Evolutionary conservation across 2,797 vertebrate genomes (phyloP).

Genomic region (Odontamblyopus rebecca): DNA sequence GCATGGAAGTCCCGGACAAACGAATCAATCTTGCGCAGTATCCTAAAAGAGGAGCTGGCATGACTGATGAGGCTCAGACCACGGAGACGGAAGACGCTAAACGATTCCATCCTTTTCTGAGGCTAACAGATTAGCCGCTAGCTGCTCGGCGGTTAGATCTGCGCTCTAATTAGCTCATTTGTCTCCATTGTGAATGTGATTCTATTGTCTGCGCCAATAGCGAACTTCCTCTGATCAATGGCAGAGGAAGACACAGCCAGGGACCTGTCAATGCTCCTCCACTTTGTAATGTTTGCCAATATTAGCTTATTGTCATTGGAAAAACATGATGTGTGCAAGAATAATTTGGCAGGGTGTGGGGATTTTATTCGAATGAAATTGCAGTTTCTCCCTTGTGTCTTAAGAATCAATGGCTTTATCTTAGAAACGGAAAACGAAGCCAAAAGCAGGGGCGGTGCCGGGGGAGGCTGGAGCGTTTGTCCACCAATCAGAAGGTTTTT

Average conservation of each 20-base stretch:
- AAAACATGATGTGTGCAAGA: background rate
- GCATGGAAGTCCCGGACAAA: background rate
- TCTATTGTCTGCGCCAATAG: conserved; percentile 23
- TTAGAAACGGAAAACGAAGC: no score
- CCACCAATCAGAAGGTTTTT: no score
- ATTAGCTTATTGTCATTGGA: background rate
- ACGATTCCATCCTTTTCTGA: background rate
- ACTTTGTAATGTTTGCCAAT: conserved; percentile 5
- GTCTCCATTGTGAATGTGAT: conserved; percentile 36
- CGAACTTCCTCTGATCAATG: conserved; percentile 30
- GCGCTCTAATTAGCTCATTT: conserved; percentile 36
- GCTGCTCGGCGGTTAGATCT: conserved; percentile 5
- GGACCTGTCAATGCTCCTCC: conserved; percentile 3
- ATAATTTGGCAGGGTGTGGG: background rate
- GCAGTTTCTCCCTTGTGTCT: no score
- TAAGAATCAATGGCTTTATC: no score
- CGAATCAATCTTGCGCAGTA: background rate
- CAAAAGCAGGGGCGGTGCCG: no score
- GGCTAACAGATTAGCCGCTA: conserved; percentile 23
- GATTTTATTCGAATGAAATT: background rate
- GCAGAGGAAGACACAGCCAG: conserved; percentile 4
- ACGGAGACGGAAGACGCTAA: conserved; percentile 12
- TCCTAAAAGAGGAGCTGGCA: conserved; percentile 1
- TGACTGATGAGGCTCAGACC: conserved; percentile 12
- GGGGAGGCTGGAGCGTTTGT: no score